Conservation (phyloP, 2,797 vertebrate species). For the Clarias pachynema region DNA sequence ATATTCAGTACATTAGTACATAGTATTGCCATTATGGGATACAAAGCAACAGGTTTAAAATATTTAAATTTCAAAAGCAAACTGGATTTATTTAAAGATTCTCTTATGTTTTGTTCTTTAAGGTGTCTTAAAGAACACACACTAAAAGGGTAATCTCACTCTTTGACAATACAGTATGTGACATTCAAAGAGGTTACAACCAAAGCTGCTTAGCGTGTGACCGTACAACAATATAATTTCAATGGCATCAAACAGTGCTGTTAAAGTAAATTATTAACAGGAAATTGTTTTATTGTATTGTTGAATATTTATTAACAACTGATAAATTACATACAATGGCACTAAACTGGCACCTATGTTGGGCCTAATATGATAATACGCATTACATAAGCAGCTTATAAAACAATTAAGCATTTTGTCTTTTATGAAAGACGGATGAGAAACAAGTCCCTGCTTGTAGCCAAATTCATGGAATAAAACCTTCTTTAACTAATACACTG, state of each 20-base stretch:
- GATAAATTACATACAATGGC: too few relatives aligned
- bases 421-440: neutral
- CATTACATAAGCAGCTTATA: neutral
- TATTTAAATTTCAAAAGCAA: neutral
- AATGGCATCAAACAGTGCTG: slow-evolving; percentile 62
- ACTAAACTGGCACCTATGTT: neutral
- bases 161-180: slow-evolving; percentile 74
- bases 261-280: neutral
- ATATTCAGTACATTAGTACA: neutral
- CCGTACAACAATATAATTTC: slow-evolving; percentile 56
- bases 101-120: neutral
- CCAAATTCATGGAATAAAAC: neutral
- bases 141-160: slow-evolving; percentile 72
- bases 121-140: slow-evolving; percentile 12
- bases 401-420: neutral
- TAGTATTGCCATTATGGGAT: neutral
- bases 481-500: neutral
- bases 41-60: neutral
- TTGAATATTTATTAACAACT: neutral
- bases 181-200: slow-evolving; percentile 71
- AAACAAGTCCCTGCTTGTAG: neutral
- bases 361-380: neutral
- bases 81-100: neutral
- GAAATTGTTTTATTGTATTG: neutral
- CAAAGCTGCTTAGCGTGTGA: slow-evolving; percentile 70